Conservation (phyloP, 2,888 invertebrate species). For the Scaptomyza tumidula region DNA sequence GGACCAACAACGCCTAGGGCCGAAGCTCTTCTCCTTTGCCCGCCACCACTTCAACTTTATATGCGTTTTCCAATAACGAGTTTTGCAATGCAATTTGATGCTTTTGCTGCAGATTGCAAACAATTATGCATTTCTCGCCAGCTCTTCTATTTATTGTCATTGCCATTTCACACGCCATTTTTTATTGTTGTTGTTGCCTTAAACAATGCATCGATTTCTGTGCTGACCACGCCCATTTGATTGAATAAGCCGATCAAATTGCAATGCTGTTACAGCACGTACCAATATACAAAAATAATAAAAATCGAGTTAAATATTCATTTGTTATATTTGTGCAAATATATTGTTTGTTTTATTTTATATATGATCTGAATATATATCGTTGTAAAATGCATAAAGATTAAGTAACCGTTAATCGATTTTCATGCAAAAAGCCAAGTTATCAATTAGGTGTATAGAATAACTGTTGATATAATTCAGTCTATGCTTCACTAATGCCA, state of each 20-base stretch:
- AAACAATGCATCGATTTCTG: slow-evolving; percentile 16
- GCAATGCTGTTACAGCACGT: neutral
- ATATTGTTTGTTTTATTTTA: too few relatives aligned
- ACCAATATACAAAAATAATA: neutral
- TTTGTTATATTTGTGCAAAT: neutral
- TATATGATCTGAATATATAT: too few relatives aligned
- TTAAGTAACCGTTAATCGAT: neutral
- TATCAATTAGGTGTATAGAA: neutral
- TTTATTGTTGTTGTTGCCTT: slow-evolving; percentile 4
- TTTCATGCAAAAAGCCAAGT: neutral
- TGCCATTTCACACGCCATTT: slow-evolving; percentile 10
- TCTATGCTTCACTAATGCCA: neutral
- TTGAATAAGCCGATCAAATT: slow-evolving; percentile 19
- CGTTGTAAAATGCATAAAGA: neutral
- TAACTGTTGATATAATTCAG: neutral
- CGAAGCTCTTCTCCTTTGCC: neutral
- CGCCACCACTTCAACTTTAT: neutral
- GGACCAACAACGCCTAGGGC: neutral
- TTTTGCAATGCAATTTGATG: slow-evolving; percentile 35
- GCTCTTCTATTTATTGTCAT: neutral
- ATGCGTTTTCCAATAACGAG: slow-evolving; percentile 4
- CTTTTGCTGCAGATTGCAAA: slow-evolving; percentile 19
- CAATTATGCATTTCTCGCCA: slow-evolving; percentile 14
- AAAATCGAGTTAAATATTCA: neutral
- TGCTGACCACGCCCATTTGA: slow-evolving; percentile 29